Percentiles rank a stretch among this genome's conserved stretches.
Conservation (phyloP, 1,140 invertebrate genomes). For the Drosophila cardini region DNA sequence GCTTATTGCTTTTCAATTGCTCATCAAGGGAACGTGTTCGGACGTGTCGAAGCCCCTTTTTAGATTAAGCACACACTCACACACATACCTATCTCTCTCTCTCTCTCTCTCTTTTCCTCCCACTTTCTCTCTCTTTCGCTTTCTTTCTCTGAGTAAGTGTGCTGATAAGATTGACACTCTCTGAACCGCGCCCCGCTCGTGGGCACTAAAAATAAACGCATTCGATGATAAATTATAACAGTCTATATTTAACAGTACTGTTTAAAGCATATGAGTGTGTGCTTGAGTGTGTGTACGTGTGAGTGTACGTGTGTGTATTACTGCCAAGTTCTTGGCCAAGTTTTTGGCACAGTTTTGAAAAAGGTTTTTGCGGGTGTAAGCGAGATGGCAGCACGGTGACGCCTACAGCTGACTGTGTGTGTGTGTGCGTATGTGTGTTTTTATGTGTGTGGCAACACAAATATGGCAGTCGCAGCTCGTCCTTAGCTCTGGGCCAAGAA, state of each 20-base stretch:
- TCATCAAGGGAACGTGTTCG: constrained; percentile 33
- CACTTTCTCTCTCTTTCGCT: too few relatives aligned
- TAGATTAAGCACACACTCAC: too few relatives aligned
- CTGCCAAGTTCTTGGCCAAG: constrained; percentile 61
- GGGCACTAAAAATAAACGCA: constrained; percentile 19
- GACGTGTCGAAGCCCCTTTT: constrained; percentile 13
- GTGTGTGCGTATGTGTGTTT: constrained; percentile 39
- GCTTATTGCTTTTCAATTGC: constrained; percentile 57
- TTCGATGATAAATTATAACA: constrained; percentile 14
- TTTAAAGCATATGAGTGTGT: background rate
- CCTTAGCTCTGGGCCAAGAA: constrained; percentile 61
- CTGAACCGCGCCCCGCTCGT: background rate
- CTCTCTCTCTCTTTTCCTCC: too few relatives aligned
- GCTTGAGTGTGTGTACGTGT: background rate
- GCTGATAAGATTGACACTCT: constrained; percentile 44
- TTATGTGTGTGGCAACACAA: constrained; percentile 48
- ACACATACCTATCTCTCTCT: too few relatives aligned
- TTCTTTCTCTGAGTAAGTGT: background rate
- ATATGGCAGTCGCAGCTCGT: constrained; percentile 67
- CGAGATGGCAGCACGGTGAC: constrained; percentile 49
- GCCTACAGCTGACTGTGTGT: constrained; percentile 52
- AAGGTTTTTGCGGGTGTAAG: constrained; percentile 31
- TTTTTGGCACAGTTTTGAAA: constrained; percentile 66
- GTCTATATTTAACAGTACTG: constrained; percentile 18
- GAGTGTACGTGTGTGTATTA: constrained; percentile 31